Conservation (phyloP, 2,888 invertebrate species). For the Heliconius charithonia region DNA sequence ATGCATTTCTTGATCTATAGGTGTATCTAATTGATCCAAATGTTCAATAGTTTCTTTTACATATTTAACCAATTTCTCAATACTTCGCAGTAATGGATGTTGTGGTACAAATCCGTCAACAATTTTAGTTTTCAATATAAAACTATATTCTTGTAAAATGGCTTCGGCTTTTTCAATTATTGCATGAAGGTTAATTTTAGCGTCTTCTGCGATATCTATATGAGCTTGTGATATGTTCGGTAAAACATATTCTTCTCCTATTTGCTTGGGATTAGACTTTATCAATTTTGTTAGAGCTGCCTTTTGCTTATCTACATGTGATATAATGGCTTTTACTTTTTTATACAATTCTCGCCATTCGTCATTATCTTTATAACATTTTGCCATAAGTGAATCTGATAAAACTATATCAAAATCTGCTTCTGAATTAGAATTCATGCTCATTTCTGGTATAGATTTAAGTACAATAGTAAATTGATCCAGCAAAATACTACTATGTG, state of each 20-base stretch:
- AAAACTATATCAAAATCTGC: conserved; percentile 70
- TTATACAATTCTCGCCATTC: conserved; percentile 69
- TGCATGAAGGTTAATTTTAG: conserved; percentile 59
- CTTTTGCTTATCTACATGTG: conserved; percentile 70
- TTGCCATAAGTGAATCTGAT: conserved; percentile 67
- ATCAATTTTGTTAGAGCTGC: conserved; percentile 64
- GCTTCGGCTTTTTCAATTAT: conserved; percentile 59
- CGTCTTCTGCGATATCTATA: conserved; percentile 65
- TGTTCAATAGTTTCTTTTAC: conserved; percentile 57
- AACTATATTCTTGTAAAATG: conserved; percentile 64
- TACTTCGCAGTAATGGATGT: conserved; percentile 68
- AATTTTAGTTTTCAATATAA: conserved; percentile 58
- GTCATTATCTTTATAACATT: conserved; percentile 70
- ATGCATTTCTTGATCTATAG: conserved; percentile 58
- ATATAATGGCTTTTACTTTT: conserved; percentile 63
- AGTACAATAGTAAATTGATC: conserved; percentile 88
- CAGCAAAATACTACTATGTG: conserved; percentile 81
- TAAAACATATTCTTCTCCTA: conserved; percentile 54
- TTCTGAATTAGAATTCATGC: conserved; percentile 55
- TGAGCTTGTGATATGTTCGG: conserved; percentile 66
- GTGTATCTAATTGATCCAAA: conserved; percentile 59
- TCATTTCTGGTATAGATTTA: conserved; percentile 76
- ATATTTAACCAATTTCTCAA: conserved; percentile 60
- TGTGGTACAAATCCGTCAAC: conserved; percentile 53
- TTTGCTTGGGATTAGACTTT: conserved; percentile 61